Percentiles rank a stretch among this genome's conserved stretches.
Conservation (phyloP, 2,888 invertebrate genomes). For the Nezara viridula region DNA sequence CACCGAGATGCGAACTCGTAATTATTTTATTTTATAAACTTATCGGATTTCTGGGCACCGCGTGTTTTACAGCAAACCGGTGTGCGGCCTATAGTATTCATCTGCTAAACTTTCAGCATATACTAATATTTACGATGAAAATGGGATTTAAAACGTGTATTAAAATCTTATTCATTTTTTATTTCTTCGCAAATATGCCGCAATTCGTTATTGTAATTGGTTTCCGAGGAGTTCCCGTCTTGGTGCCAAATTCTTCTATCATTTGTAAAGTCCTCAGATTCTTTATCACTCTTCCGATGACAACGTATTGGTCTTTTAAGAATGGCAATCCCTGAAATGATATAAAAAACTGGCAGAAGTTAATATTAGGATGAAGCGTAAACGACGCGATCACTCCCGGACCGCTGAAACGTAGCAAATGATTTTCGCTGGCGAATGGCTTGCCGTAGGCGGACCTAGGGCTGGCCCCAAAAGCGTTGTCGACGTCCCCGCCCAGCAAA, state of each 20-base stretch:
- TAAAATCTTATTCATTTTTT: neutral
- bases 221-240: slow-evolving; percentile 48
- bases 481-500: slow-evolving; percentile 62
- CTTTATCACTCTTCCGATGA: slow-evolving; percentile 61
- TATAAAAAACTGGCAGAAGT: slow-evolving; percentile 62
- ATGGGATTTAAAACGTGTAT: too few relatives aligned
- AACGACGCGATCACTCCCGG: slow-evolving; percentile 63
- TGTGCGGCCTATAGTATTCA: too few relatives aligned
- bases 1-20: too few relatives aligned
- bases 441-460: slow-evolving; percentile 60
- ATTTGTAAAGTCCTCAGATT: slow-evolving; percentile 51
- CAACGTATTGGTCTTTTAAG: slow-evolving; percentile 60
- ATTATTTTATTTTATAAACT: too few relatives aligned
- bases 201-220: slow-evolving; percentile 48
- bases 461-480: slow-evolving; percentile 60
- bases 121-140: too few relatives aligned
- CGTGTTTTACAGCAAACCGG: too few relatives aligned
- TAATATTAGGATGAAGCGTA: slow-evolving; percentile 53
- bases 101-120: too few relatives aligned
- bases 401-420: slow-evolving; percentile 59
- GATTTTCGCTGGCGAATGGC: slow-evolving; percentile 62
- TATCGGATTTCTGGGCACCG: too few relatives aligned
- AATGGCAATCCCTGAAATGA: slow-evolving; percentile 60
- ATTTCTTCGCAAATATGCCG: slow-evolving; percentile 41
- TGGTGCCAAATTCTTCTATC: slow-evolving; percentile 60